Conservation (phyloP, 2,888 invertebrate species). For the Conchocele bisecta region DNA sequence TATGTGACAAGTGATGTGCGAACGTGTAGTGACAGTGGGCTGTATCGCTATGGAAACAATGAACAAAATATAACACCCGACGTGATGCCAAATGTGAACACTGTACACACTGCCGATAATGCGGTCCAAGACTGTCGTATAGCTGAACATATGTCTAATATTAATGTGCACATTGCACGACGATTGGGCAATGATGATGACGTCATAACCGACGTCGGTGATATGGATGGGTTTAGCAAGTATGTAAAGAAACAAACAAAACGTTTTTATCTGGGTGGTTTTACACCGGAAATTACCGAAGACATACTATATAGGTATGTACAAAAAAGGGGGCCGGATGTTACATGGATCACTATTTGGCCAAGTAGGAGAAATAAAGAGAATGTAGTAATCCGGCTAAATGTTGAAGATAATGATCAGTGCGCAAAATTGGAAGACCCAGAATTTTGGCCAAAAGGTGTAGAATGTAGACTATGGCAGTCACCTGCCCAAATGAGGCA, state of each 20-base stretch:
- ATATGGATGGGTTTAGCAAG: background rate
- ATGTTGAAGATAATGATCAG: constrained; percentile 7
- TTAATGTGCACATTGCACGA: no score
- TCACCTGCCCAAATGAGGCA: background rate
- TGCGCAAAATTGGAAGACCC: background rate
- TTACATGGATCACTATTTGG: background rate
- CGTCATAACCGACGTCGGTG: no score
- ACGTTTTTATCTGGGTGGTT: constrained; percentile 2
- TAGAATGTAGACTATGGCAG: background rate
- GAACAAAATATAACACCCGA: no score
- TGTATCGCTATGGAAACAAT: no score
- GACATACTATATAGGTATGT: background rate
- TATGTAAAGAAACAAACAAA: background rate
- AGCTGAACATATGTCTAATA: no score
- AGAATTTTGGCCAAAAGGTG: background rate
- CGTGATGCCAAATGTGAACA: no score
- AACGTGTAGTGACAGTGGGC: no score
- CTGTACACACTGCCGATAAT: no score
- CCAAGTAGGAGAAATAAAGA: background rate
- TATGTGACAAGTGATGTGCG: no score
- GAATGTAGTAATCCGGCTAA: background rate
- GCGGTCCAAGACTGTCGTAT: no score
- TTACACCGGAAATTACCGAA: background rate
- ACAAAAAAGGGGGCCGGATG: background rate
- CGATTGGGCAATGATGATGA: no score